These are phyloP conservation scores for Caenorhabditis doughertyi DNA, from an alignment of 2,888 invertebrate genomes.

Conservation along the genomic window DNA sequence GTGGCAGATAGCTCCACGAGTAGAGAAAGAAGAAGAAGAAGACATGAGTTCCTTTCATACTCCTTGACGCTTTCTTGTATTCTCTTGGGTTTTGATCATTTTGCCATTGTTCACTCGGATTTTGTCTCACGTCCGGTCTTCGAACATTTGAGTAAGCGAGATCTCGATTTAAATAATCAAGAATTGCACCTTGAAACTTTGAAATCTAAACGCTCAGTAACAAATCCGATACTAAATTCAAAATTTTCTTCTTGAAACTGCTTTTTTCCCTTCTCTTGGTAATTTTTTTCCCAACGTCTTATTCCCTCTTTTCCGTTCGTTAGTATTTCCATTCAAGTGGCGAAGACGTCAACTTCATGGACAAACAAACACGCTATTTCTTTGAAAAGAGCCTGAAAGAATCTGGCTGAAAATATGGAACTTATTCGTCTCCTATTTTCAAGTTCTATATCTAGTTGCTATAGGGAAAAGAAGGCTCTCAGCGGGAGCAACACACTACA, in stretches of 20 bases:
- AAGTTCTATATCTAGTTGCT: constrained; percentile 51
- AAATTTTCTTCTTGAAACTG: background rate
- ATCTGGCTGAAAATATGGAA: constrained; percentile 22
- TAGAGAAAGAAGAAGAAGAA: background rate
- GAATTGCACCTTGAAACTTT: background rate
- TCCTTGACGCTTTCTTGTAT: constrained; percentile 26
- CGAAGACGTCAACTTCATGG: constrained; percentile 21
- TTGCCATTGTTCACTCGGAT: constrained; percentile 9
- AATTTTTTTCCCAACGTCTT: constrained; percentile 48
- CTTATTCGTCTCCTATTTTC: constrained; percentile 12
- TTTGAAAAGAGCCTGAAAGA: constrained; percentile 4
- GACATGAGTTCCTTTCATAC: constrained; percentile 38
- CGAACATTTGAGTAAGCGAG: constrained; percentile 1
- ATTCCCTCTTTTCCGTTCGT: constrained; percentile 19
- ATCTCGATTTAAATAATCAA: background rate
- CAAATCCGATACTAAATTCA: background rate
- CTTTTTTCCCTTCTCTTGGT: constrained; percentile 7
- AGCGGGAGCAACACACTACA: constrained; percentile 37
- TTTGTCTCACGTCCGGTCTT: constrained; percentile 28
- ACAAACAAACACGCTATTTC: constrained; percentile 13
- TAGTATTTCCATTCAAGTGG: constrained; percentile 54
- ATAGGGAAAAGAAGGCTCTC: constrained; percentile 23
- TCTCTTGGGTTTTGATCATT: constrained; percentile 30
- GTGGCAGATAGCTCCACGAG: constrained; percentile 10
- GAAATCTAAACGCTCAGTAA: background rate